phyloP scores from a whole-genome alignment of 2,113 vertebrate genomes.

The Hippocampus mohnikei region DNA sequence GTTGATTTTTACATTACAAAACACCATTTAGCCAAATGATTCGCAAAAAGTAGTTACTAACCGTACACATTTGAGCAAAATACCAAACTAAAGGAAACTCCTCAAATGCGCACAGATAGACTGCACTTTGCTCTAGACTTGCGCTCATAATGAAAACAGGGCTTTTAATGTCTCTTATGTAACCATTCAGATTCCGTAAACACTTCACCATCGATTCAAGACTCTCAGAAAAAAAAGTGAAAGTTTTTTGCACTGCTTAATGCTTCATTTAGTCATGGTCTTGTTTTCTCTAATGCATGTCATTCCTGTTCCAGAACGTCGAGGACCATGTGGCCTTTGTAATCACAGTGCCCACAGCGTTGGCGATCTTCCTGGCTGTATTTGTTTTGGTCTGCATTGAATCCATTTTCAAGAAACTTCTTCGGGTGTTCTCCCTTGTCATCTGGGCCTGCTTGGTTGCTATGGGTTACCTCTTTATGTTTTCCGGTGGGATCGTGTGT shows the following conservation, averaged over 20 bases:
- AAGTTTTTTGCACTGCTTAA: neutral
- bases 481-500: conserved; percentile 91
- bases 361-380: conserved; percentile 94
- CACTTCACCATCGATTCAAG: too few species aligned
- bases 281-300: conserved; percentile 18
- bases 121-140: too few species aligned
- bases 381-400: conserved; percentile 96
- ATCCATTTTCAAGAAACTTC: conserved; percentile 93
- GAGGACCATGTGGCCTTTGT: conserved; percentile 93
- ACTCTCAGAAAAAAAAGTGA: neutral
- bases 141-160: too few species aligned
- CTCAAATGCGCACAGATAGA: too few species aligned
- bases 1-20: too few species aligned
- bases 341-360: conserved; percentile 91
- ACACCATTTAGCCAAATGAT: too few species aligned
- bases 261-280: neutral
- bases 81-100: too few species aligned
- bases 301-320: conserved; percentile 76
- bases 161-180: too few species aligned
- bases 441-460: conserved; percentile 93
- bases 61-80: too few species aligned
- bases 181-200: too few species aligned
- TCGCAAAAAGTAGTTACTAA: too few species aligned
- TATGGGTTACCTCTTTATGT: conserved; percentile 98
- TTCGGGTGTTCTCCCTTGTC: conserved; percentile 92